Evolutionary conservation across 2,113 vertebrate genomes (phyloP).

Genomic region (Gallinago media): DNA sequence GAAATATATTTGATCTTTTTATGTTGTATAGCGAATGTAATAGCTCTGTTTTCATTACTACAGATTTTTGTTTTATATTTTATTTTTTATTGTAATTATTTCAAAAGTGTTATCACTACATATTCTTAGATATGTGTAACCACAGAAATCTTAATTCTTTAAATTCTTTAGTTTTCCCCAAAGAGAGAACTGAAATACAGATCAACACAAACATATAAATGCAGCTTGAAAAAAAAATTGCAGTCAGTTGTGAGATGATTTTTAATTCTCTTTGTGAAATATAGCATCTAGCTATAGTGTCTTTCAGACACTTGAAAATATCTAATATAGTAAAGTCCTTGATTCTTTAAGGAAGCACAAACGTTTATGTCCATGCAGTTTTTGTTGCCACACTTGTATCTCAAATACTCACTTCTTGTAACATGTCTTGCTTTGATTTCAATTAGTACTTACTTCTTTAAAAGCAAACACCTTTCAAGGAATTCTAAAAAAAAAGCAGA

Average conservation of each 20-base stretch:
- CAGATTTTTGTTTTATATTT: not conserved
- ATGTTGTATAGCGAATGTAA: not conserved
- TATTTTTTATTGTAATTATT: not conserved
- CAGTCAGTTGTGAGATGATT: not conserved
- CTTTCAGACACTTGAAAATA: not conserved
- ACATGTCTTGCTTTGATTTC: not conserved
- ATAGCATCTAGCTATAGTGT: not conserved
- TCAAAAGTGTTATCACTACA: not conserved
- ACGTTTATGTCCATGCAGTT: not conserved
- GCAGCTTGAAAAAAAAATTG: not conserved
- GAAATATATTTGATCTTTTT: not conserved
- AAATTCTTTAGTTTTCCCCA: not conserved
- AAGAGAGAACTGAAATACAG: not conserved
- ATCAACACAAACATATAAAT: not conserved
- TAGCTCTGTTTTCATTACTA: not conserved
- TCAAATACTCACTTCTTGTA: not conserved
- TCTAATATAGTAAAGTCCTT: not conserved
- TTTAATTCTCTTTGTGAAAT: not conserved
- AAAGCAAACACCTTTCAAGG: not conserved
- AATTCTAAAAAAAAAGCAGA: not conserved
- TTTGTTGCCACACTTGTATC: not conserved
- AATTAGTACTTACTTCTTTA: not conserved
- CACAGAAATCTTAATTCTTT: not conserved
- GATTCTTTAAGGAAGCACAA: not conserved
- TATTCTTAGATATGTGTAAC: not conserved